These are phyloP conservation scores for Sarcophilus harrisii DNA, from an alignment of 2,797 vertebrate species.

Conservation along the genomic window DNA sequence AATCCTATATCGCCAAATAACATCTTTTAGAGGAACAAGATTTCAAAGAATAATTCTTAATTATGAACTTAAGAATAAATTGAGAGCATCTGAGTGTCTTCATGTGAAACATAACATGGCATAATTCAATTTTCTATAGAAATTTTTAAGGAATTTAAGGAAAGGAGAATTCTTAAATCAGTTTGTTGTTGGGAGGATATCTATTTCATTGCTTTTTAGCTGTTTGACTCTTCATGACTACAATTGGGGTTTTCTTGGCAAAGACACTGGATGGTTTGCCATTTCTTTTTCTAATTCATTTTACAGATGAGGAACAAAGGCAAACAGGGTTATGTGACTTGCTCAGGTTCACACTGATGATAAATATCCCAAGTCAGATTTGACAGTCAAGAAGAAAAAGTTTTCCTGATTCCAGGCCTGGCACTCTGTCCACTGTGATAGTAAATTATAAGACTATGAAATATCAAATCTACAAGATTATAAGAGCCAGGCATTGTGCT, in stretches of 20 bases:
- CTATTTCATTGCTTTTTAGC: not conserved
- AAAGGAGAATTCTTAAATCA: not conserved
- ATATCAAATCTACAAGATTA: not conserved
- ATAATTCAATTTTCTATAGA: not conserved
- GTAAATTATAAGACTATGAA: not conserved
- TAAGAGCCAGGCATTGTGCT: not conserved
- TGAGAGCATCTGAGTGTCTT: conserved; percentile 36
- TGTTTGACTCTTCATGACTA: not conserved
- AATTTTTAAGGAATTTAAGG: not conserved
- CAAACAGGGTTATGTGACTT: not conserved
- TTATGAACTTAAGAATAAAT: conserved; percentile 6
- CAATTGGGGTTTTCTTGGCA: not conserved
- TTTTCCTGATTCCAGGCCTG: not conserved
- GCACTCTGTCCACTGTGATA: not conserved
- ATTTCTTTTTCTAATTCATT: not conserved
- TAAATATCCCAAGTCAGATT: not conserved
- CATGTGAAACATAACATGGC: not conserved
- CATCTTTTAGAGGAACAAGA: conserved; percentile 25
- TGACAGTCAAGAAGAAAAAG: not conserved
- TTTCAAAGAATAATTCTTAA: conserved; percentile 29
- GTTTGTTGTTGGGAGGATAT: not conserved
- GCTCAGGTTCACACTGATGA: not conserved
- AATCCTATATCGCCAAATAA: not conserved
- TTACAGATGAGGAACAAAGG: not conserved
- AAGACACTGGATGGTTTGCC: not conserved